Percentiles rank a stretch among this genome's conserved stretches.
Conservation (phyloP, 2,113 vertebrate genomes). For the Tyto alba region DNA sequence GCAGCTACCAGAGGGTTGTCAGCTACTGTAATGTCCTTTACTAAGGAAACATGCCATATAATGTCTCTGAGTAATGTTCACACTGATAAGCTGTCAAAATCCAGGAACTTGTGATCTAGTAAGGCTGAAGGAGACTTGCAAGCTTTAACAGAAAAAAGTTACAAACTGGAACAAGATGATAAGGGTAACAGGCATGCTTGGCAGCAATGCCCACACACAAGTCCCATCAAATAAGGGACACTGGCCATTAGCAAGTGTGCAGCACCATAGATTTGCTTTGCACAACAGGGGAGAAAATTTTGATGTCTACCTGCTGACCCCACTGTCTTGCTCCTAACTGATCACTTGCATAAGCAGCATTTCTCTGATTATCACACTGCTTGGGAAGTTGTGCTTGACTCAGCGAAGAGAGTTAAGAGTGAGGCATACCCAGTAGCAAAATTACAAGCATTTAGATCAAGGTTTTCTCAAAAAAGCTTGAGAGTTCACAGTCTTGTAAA, state of each 20-base stretch:
- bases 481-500: background rate
- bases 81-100: background rate
- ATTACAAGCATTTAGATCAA: background rate
- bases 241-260: background rate
- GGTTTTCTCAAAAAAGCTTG: background rate
- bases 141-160: background rate
- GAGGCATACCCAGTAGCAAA: background rate
- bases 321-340: background rate
- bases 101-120: background rate
- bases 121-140: background rate
- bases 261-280: background rate
- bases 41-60: background rate
- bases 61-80: background rate
- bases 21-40: background rate
- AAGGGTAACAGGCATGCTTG: background rate
- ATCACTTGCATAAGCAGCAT: background rate
- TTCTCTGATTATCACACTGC: background rate
- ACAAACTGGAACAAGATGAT: background rate
- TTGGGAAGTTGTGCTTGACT: background rate
- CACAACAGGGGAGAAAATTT: background rate
- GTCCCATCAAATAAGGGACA: background rate
- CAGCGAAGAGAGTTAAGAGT: background rate
- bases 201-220: background rate
- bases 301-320: background rate
- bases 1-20: background rate